Conservation (phyloP, 2,888 invertebrate species). For the Hirudinaria manillensis region DNA sequence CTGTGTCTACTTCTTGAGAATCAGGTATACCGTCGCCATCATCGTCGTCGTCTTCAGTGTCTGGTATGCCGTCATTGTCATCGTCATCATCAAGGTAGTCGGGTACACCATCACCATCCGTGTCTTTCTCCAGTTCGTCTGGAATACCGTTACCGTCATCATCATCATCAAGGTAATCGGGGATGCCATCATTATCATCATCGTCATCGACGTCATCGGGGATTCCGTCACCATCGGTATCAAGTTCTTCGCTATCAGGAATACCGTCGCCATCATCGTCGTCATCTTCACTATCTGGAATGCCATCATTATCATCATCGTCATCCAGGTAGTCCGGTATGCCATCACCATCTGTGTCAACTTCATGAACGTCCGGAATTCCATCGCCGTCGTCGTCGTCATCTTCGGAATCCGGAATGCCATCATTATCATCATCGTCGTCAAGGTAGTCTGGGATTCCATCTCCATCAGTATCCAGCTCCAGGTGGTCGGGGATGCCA, state of each 20-base stretch:
- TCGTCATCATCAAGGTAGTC: slow-evolving; percentile 42
- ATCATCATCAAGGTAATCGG: slow-evolving; percentile 36
- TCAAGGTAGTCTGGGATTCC: slow-evolving; percentile 43
- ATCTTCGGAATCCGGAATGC: slow-evolving; percentile 40
- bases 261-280: slow-evolving; percentile 47
- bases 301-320: slow-evolving; percentile 39
- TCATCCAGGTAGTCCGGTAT: slow-evolving; percentile 44
- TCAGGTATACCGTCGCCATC: slow-evolving; percentile 50
- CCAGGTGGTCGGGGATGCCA: slow-evolving; percentile 41
- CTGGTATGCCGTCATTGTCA: slow-evolving; percentile 40
- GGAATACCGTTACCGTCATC: slow-evolving; percentile 46
- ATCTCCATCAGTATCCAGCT: slow-evolving; percentile 44
- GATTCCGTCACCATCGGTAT: slow-evolving; percentile 42
- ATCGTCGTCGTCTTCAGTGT: slow-evolving; percentile 42
- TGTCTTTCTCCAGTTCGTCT: slow-evolving; percentile 42
- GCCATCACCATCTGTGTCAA: slow-evolving; percentile 42
- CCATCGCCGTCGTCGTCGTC: slow-evolving; percentile 45
- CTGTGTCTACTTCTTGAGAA: slow-evolving; percentile 41
- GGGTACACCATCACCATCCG: slow-evolving; percentile 48
- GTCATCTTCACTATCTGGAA: slow-evolving; percentile 41
- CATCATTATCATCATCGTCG: slow-evolving; percentile 40
- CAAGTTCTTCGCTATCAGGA: slow-evolving; percentile 43
- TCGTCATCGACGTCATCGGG: slow-evolving; percentile 44
- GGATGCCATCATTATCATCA: slow-evolving; percentile 40
- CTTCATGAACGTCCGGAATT: slow-evolving; percentile 46